Evolutionary conservation across 2,113 vertebrate genomes (phyloP), one percentile per base, ranked within the genome.

Genomic region (Poeciliopsis turrubarensis): DNA sequence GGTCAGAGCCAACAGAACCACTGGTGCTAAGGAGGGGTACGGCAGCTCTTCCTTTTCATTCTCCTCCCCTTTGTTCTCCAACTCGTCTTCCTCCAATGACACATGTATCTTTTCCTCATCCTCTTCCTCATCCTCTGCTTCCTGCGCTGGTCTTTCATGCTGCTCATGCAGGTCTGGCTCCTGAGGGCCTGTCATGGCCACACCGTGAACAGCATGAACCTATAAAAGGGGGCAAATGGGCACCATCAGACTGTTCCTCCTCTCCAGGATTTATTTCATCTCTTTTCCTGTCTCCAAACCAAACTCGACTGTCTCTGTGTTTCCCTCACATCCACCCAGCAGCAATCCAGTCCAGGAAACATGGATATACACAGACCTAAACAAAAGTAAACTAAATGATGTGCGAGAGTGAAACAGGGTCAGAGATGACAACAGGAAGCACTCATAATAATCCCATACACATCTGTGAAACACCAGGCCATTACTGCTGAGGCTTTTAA

Each of bases 1-100:
- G 89, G 95, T 95, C 85, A 99, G 94, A 89, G 95, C 97, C 95
- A 99, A 96, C 90, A 99, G 97, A 76, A 97, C 98, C 63, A 97
- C 97, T 68, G 97, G 95, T 57, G 97, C 97, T 81, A 99, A 91
- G 61, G 95, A 91, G 17, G 98, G 97, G 90, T 98, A 98, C 2
- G 97, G 98, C 84, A 97, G 92, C 85, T 95, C 95, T 75, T 94
- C 94, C 81, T 94, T 94, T 79, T 96, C 95, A 82, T 94, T 95
- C 65, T 95, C 93, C 79, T 91, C 90, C 70, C 89, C 76, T 47
- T 84, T 77, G 80, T 82, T 30, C 77, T 94, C 95, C 84, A 90
- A 70, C 60, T 86, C 76, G 77, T 75, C 71, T 84, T 89, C 87
- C 69, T 94, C 92, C 70, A 75, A 82, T 77, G 87, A 86, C 87